Evolutionary conservation across 2,113 vertebrate genomes (phyloP).

Genomic region (Eublepharis macularius): DNA sequence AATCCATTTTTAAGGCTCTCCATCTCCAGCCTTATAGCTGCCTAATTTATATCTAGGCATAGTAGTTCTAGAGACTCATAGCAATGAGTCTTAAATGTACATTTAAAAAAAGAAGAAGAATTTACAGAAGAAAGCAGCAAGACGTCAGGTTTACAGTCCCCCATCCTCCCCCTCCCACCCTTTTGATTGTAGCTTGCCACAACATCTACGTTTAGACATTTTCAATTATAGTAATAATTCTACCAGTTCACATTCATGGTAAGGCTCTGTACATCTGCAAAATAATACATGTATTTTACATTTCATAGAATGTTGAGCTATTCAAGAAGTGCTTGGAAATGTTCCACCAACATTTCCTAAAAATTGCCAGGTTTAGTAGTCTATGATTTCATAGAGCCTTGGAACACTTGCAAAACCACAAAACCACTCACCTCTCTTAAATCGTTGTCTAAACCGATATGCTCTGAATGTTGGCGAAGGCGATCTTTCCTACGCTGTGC

Average conservation of each 20-base stretch:
- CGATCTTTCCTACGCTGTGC: constrained; percentile 84
- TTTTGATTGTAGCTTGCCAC: background rate
- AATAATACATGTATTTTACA: background rate
- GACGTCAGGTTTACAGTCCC: background rate
- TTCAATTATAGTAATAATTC: background rate
- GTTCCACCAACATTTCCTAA: background rate
- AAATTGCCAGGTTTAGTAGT: rapidly evolving
- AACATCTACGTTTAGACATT: background rate
- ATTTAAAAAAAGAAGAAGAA: background rate
- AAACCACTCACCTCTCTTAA: constrained; percentile 83
- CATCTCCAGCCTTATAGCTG: background rate
- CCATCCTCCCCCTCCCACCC: background rate
- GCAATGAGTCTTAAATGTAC: background rate
- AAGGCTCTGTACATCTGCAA: background rate
- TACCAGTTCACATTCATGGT: background rate
- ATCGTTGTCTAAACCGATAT: constrained; percentile 85
- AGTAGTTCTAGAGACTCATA: background rate
- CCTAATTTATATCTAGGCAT: background rate
- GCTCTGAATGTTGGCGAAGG: constrained; percentile 82
- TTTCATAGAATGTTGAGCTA: rapidly evolving
- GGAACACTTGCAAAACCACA: rapidly evolving
- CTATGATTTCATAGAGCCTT: rapidly evolving
- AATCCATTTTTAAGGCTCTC: background rate
- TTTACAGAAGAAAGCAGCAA: background rate
- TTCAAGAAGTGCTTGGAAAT: background rate